A percentile compares a stretch with the other conserved stretches of the same genome.
phyloP scores from a whole-genome alignment of 2,888 invertebrate genomes.

The Andrena hattorfiana region DNA sequence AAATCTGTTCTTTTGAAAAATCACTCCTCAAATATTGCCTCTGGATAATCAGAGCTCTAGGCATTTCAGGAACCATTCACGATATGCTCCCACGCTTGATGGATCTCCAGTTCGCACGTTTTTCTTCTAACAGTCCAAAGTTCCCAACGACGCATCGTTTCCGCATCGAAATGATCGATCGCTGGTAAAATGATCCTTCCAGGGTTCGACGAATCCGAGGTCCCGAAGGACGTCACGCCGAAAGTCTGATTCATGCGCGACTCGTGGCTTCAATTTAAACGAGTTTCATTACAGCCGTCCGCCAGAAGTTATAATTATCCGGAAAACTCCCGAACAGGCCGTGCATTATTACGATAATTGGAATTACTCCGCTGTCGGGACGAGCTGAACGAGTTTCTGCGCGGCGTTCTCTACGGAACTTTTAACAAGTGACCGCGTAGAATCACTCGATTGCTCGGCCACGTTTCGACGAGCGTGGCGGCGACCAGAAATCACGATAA shows the following conservation, averaged over 20 bases:
- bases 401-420: slow-evolving; percentile 33
- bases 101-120: too few species aligned
- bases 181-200: not conserved
- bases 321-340: slow-evolving; percentile 52
- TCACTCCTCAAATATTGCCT: too few species aligned
- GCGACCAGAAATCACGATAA: not conserved
- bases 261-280: slow-evolving; percentile 43
- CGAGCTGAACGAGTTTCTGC: slow-evolving; percentile 28
- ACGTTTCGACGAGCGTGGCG: not conserved
- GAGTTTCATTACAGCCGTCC: slow-evolving; percentile 60
- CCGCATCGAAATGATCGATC: slow-evolving; percentile 5
- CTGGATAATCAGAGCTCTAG: too few species aligned
- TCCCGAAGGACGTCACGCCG: not conserved
- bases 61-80: too few species aligned
- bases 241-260: not conserved
- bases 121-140: not conserved
- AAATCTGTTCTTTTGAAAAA: too few species aligned
- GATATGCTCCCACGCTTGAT: too few species aligned
- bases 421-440: slow-evolving; percentile 55
- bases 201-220: not conserved
- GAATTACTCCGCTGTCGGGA: slow-evolving; percentile 42
- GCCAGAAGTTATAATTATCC: slow-evolving; percentile 68
- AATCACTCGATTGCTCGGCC: slow-evolving; percentile 10
- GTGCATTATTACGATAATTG: slow-evolving; percentile 66
- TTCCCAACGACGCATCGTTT: not conserved